Evolutionary conservation across 2,113 vertebrate genomes (phyloP).

Genomic region (Anarrhichthys ocellatus): DNA sequence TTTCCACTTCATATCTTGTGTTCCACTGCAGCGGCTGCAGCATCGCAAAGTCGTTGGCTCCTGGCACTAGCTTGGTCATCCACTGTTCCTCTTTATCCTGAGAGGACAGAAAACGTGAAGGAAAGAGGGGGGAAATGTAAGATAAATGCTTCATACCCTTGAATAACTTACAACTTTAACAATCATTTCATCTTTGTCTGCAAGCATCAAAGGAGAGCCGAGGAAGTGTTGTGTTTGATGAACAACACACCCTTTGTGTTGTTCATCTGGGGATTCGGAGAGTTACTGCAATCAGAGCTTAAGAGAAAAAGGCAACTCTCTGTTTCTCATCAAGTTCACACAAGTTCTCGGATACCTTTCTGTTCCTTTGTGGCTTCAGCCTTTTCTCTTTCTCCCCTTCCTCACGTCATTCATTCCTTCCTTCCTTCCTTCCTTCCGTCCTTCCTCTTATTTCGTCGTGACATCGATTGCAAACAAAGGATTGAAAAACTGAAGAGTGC

Average conservation of each 20-base stretch:
- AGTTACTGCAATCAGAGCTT: conserved; percentile 2
- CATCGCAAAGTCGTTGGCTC: conserved; percentile 93
- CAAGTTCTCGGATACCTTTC: background rate
- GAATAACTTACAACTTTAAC: background rate
- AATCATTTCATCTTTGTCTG: conserved; percentile 14
- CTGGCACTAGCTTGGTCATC: conserved; percentile 95
- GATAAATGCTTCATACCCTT: background rate
- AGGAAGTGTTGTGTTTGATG: conserved; percentile 15
- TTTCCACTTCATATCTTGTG: conserved; percentile 96
- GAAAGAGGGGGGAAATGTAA: background rate
- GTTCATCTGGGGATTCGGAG: conserved; percentile 18
- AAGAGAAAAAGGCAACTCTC: conserved; percentile 17
- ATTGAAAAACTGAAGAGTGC: conserved; percentile 23
- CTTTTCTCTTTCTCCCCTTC: background rate
- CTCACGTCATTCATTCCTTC: background rate
- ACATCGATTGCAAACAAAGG: conserved; percentile 39
- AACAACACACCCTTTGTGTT: conserved; percentile 39
- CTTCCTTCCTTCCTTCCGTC: background rate
- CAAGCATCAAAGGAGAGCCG: background rate
- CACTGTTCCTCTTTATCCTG: conserved; percentile 98
- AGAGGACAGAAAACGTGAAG: conserved; percentile 32
- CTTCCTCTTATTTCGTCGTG: background rate
- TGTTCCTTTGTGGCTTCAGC: conserved; percentile 17
- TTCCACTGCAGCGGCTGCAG: conserved; percentile 97
- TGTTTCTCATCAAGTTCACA: conserved; percentile 24